Base-by-base conservation (phyloP, 2,888 invertebrate species). In the Harpalus rufipes region DNA sequence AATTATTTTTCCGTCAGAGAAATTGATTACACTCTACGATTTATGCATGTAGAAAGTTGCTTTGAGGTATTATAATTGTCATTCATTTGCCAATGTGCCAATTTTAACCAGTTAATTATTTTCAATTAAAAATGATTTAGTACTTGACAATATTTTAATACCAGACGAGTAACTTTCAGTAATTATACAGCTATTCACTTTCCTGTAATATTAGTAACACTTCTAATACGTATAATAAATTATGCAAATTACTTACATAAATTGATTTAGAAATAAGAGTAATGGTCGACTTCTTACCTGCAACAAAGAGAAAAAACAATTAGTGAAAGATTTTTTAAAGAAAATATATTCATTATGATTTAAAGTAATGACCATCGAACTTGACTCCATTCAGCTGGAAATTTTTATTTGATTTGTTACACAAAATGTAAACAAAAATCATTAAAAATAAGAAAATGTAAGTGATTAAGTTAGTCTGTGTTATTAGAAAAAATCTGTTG, bases 31-130 rank as follows among this genome's bases (percentile, higher is more conserved):
- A 10, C n/a, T 56, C 14, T 12, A 61, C 6, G 41, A 68, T 68
- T 68, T 68, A 68, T 68, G 39, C 41, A 39, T n/a, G 41, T 68
- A 41, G 68, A 68, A 68, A 68, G 68, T 68, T 68, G 25, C 32
- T 39, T 12, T n/a, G 68, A 68, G 41, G 16, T 41, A 68, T 7
- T 25, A 39, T 32, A 68, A 39, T 68, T 68, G 68, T 68, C 68
- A 68, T 25, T 14, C 12, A 25, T 41, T 68, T 68, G 39, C 14
- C 41, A 68, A 68, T 7, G 65, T 65, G 65, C 63, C 25, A 12
- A 39, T 68, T 68, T 7, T 68, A 39, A 63, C 39, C n/a, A 25
- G 21, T 14, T 41, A 68, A 41, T 68, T 68, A 68, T 14, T 68
- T 39, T 39, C 14, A 68, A 68, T 39, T 68, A 39, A 41, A 68